Base-by-base conservation (phyloP, 2,888 invertebrate species). In the Synanthedon vespiformis region DNA sequence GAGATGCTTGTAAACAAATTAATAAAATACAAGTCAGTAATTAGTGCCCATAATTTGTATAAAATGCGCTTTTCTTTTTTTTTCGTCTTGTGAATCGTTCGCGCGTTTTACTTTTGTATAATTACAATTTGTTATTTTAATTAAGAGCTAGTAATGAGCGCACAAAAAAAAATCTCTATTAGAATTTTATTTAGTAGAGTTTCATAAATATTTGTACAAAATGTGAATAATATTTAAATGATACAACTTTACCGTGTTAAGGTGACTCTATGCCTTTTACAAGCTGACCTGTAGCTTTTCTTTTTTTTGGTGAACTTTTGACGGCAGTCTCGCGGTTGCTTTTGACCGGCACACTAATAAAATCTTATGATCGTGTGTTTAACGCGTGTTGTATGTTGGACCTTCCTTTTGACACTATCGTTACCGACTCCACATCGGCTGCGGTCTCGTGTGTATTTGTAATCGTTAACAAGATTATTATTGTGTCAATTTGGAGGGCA, bases 301-400 rank as follows among this genome's bases (percentile, higher is more conserved):
- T 72, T 81, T 78, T n/a, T 78, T 79, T 80, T 65, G 75, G 79
- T 84, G 86, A 82, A 84, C 83, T 84, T 79, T 79, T 78, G 81
- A 80, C 76, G 82, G 77, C 76, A 81, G 76, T 76, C 78, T 70
- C 77, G 83, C 83, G 84, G 82, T 80, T 80, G 84, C 83, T 82
- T 84, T 86, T 83, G 84, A 82, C 87, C 80, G 77, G 73, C 72
- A 77, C 80, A 83, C 87, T 84, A 87, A 87, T 87, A 87, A 87
- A 87, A 87, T 82, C 82, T 87, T 87, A 87, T 85, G 83, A 82
- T 83, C 80, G 86, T 86, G 78, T 86, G 87, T 84, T 87, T 86
- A 84, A 85, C 86, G 85, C 85, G 79, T 78, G 83, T 81, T 80
- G 75, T 73, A 77, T 79, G 86, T 82, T 85, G 86, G 85, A 63